Percentiles rank a stretch among this genome's conserved stretches.
Conservation (phyloP, 2,888 invertebrate genomes). For the Drosophila buzzatii region DNA sequence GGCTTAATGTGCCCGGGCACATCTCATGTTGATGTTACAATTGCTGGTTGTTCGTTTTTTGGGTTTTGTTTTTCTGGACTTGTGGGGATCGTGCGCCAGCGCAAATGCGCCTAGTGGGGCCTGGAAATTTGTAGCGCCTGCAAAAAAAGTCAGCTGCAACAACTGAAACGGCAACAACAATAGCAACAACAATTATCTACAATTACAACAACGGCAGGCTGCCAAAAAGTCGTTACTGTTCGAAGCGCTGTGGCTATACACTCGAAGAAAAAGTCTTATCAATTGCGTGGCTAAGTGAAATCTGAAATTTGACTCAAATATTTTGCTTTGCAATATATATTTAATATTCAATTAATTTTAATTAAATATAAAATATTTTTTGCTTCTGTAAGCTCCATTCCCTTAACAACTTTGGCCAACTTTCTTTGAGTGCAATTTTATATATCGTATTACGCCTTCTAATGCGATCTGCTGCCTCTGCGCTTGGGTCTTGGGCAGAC, state of each 20-base stretch:
- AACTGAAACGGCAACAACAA: constrained; percentile 52
- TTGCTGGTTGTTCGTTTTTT: constrained; percentile 65
- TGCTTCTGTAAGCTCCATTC: no score
- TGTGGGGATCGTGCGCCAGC: constrained; percentile 70
- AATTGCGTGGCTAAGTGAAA: not conserved
- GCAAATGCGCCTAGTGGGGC: constrained; percentile 75
- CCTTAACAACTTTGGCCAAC: not conserved
- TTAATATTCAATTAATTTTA: no score
- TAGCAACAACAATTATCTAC: constrained; percentile 78
- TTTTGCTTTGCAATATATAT: not conserved
- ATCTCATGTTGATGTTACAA: constrained; percentile 80
- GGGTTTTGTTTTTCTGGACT: constrained; percentile 9
- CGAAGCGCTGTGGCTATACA: constrained; percentile 37
- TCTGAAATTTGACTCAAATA: not conserved
- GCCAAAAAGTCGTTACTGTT: constrained; percentile 69
- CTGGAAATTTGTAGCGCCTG: constrained; percentile 79
- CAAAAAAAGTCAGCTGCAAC: constrained; percentile 44
- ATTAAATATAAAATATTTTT: no score
- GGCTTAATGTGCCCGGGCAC: constrained; percentile 50
- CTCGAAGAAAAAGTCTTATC: constrained; percentile 1
- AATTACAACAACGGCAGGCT: constrained; percentile 75
- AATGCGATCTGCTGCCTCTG: constrained; percentile 51
- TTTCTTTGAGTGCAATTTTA: constrained; percentile 1
- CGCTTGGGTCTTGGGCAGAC: constrained; percentile 54
- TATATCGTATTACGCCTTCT: constrained; percentile 47